phyloP scores from a whole-genome alignment of 1,140 invertebrate species.

The Zelostemma sp. region DNA sequence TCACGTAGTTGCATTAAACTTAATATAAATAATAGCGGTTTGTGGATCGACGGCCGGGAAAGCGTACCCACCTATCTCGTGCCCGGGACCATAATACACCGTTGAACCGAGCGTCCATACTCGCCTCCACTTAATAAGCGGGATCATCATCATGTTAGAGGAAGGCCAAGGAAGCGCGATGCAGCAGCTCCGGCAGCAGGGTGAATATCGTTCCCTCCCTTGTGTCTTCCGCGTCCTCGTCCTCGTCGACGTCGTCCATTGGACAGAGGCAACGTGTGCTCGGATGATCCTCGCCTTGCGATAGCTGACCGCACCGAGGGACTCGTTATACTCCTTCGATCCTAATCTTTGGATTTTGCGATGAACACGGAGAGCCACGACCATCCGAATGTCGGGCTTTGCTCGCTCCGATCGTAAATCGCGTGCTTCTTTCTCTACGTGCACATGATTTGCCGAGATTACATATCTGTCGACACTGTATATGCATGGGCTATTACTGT shows the following conservation, averaged over 20 bases:
- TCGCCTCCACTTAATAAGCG: slow-evolving; percentile 71
- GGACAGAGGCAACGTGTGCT: slow-evolving; percentile 4
- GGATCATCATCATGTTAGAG: slow-evolving; percentile 54
- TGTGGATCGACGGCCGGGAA: slow-evolving; percentile 65
- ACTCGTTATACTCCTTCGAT: slow-evolving; percentile 48
- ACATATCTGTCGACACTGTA: slow-evolving; percentile 12
- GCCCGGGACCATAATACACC: slow-evolving; percentile 64
- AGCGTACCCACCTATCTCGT: slow-evolving; percentile 65
- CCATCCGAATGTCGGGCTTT: slow-evolving; percentile 39
- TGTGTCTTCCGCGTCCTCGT: slow-evolving; percentile 12
- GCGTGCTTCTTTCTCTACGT: slow-evolving; percentile 33
- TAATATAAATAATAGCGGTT: slow-evolving; percentile 72
- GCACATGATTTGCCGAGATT: slow-evolving; percentile 35
- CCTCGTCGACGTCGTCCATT: slow-evolving; percentile 23
- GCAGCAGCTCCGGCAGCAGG: slow-evolving; percentile 60
- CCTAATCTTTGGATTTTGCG: slow-evolving; percentile 34
- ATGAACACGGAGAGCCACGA: slow-evolving; percentile 11
- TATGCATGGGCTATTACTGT: slow-evolving; percentile 19
- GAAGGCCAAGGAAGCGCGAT: no score
- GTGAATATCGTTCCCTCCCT: slow-evolving; percentile 20
- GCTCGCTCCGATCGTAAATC: slow-evolving; percentile 10
- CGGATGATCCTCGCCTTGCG: slow-evolving; percentile 8
- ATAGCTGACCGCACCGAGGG: slow-evolving; percentile 17
- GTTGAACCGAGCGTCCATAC: slow-evolving; percentile 46
- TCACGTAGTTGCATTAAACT: slow-evolving; percentile 72